Base-by-base conservation (phyloP, 2,113 vertebrate genomes). In the Macquaria ambigua region DNA sequence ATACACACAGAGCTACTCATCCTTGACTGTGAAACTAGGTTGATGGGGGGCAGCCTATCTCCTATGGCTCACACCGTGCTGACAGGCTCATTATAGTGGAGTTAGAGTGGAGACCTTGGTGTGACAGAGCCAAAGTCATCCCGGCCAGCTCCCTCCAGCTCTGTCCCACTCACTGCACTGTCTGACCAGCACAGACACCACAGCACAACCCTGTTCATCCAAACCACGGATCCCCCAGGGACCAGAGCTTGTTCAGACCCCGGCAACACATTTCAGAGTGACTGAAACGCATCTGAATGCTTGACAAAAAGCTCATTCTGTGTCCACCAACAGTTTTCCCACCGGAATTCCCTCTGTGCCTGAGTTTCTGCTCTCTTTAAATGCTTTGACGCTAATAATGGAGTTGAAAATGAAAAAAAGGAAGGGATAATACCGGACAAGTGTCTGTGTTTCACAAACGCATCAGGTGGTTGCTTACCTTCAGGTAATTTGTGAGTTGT, bases 1-100 rank as follows among this genome's bases (percentile, higher is more conserved):
- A 31, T 1, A 50, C 43, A 25, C 37, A 55, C 5, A 20, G 28
- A 69, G 77, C 68, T 81, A 62, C 86, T 91, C 87, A 92, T 88
- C 88, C 90, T 59, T 91, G 85, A 90, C 88, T 86, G 85, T 88
- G 85, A 88, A 91, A 84, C 64, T 80, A 71, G 90, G 81, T 80
- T 91, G 86, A 91, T 80, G 79, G 90, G 83, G 84, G 86, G 83
- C 83, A 87, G 88, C 79, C 90, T 74, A 86, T 90, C 90, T 89
- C 85, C 68, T 55, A 70, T 88, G 82, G 79, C 87, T 91, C 88
- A 89, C 80, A 64, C 76, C 16, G 21, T 37, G 61, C 84, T 93
- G 93, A 90, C 91, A 93, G 88, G 76, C 91, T 93, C 90, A 93
- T 93, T 92, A 92, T 62, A 81, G 86, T 41, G 63, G 90, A 93